phyloP scores from a whole-genome alignment of 2,113 vertebrate species.

The Taurulus bubalis region DNA sequence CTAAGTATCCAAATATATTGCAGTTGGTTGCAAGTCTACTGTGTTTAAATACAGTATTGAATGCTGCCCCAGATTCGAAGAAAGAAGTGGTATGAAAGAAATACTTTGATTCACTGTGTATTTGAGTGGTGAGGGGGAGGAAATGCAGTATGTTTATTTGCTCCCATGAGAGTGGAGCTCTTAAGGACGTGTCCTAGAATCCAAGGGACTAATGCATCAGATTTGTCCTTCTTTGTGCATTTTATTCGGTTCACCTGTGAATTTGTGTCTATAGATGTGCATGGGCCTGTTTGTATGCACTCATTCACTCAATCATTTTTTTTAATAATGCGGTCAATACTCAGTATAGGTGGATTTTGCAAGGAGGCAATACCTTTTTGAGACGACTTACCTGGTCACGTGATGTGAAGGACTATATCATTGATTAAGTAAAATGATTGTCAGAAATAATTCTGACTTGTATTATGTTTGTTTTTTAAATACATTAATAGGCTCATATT shows the following conservation, averaged over 20 bases:
- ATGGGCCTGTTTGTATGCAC: background rate
- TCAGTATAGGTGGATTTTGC: background rate
- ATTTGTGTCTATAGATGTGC: background rate
- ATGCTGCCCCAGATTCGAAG: conserved; percentile 18
- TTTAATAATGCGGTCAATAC: too few species aligned
- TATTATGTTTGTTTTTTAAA: too few species aligned
- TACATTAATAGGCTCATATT: too few species aligned
- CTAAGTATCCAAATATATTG: background rate
- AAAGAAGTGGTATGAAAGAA: conserved; percentile 14
- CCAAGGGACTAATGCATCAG: background rate
- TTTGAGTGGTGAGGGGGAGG: conserved; percentile 1
- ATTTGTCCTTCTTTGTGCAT: background rate
- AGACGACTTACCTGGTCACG: background rate
- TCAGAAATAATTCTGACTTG: too few species aligned
- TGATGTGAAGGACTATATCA: background rate
- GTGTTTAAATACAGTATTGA: background rate
- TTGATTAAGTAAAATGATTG: too few species aligned
- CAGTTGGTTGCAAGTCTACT: background rate
- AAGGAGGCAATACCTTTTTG: background rate
- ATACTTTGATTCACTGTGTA: background rate
- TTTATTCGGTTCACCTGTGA: background rate
- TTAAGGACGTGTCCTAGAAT: conserved; percentile 34
- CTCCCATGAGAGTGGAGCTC: background rate
- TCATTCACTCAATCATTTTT: background rate
- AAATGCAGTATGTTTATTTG: conserved; percentile 20